Evolutionary conservation across 2,888 invertebrate species (phyloP).

Genomic region (Globia sparganii): DNA sequence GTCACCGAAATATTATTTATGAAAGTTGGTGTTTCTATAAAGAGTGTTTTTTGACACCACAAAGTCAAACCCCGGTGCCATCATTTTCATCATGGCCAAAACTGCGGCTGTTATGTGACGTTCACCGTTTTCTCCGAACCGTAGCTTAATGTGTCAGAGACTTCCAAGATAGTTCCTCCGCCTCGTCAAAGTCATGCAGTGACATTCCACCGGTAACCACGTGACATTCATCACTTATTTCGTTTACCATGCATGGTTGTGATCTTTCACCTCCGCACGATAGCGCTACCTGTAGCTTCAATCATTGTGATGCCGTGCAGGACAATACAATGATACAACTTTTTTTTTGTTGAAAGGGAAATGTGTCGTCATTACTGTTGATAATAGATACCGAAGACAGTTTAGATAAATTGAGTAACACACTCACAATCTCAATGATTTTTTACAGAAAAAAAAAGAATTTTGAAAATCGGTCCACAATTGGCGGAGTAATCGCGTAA

Average conservation of each 20-base stretch:
- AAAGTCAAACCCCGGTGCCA: not conserved
- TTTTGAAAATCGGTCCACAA: no score
- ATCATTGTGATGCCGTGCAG: conserved; percentile 9
- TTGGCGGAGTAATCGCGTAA: no score
- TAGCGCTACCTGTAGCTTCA: conserved; percentile 43
- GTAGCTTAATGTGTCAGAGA: not conserved
- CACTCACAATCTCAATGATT: not conserved
- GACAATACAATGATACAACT: not conserved
- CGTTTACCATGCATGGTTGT: conserved; percentile 38
- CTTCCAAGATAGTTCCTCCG: not conserved
- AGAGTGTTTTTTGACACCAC: not conserved
- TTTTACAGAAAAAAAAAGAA: no score
- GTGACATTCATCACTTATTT: conserved; percentile 13
- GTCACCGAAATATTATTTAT: not conserved
- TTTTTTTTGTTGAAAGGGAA: not conserved
- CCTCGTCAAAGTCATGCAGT: not conserved
- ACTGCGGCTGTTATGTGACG: no score
- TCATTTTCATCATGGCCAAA: not conserved
- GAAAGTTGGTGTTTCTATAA: not conserved
- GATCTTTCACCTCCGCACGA: conserved; percentile 49
- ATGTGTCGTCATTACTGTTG: not conserved
- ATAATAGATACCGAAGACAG: not conserved
- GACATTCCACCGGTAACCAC: not conserved
- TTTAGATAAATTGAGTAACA: not conserved
- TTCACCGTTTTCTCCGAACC: no score